Evolutionary conservation across 2,113 vertebrate species (phyloP).

Genomic region (Nibea coibor): DNA sequence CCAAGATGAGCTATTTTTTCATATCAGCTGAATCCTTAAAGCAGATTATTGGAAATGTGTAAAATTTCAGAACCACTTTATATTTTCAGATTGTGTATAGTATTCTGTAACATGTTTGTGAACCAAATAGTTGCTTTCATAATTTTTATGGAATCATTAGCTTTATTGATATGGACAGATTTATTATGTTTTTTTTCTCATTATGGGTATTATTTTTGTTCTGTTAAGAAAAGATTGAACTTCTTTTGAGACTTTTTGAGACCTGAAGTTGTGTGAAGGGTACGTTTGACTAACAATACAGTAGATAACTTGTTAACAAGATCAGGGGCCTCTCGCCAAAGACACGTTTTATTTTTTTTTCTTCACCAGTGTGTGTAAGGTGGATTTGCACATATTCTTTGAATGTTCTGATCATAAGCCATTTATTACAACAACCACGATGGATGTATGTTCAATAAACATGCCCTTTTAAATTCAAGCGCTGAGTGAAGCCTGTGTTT

Average conservation of each 20-base stretch:
- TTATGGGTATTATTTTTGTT: constrained; percentile 56
- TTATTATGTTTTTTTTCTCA: constrained; percentile 1
- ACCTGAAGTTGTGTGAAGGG: constrained; percentile 51
- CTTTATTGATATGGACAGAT: constrained; percentile 52
- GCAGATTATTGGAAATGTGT: constrained; percentile 28
- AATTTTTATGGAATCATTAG: constrained; percentile 62
- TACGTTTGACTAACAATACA: constrained; percentile 61
- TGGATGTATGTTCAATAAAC: constrained; percentile 78
- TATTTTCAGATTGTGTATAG: constrained; percentile 61
- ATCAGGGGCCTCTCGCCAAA: constrained; percentile 75
- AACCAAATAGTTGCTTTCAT: constrained; percentile 69
- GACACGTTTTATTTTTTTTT: constrained; percentile 57
- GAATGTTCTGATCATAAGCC: constrained; percentile 73
- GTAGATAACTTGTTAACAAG: constrained; percentile 43
- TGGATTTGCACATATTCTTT: constrained; percentile 69
- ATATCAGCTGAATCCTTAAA: constrained; percentile 51
- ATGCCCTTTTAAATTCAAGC: constrained; percentile 47
- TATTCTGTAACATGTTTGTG: constrained; percentile 56
- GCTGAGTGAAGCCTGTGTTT: background rate
- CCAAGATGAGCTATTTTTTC: constrained; percentile 68
- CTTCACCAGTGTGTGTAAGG: constrained; percentile 47
- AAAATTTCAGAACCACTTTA: constrained; percentile 68
- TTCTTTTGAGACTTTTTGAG: constrained; percentile 34
- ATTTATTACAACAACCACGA: constrained; percentile 70
- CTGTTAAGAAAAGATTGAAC: constrained; percentile 28